A percentile compares a stretch with the other conserved stretches of the same genome.
Evolutionary conservation across 2,888 invertebrate genomes (phyloP).

Genomic region (Venustoraphidia nigricollis): DNA sequence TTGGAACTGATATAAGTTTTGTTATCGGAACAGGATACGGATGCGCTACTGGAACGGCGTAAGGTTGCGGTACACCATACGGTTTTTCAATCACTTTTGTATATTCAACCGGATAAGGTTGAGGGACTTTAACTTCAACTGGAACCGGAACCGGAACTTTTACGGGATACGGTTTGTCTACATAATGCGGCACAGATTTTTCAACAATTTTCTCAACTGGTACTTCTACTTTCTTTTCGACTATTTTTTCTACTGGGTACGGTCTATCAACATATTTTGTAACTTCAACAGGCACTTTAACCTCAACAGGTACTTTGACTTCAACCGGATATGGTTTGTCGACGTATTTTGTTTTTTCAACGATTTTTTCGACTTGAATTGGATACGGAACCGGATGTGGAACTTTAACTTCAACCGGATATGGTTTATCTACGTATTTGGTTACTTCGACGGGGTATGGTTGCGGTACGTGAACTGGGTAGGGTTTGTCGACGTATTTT

Average conservation of each 20-base stretch:
- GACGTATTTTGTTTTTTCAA: conserved; percentile 26
- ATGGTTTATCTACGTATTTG: conserved; percentile 29
- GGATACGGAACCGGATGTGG: conserved; percentile 28
- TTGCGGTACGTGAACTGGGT: conserved; percentile 14
- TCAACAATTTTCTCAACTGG: conserved; percentile 32
- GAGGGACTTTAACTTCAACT: conserved; percentile 11
- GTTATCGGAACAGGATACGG: conserved; percentile 17
- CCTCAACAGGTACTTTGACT: conserved; percentile 9
- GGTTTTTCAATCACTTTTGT: conserved; percentile 13
- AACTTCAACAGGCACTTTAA: conserved; percentile 16
- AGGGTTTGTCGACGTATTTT: conserved; percentile 17
- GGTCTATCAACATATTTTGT: conserved; percentile 30
- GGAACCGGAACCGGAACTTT: conserved; percentile 27
- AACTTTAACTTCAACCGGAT: conserved; percentile 29
- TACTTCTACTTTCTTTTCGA: conserved; percentile 44
- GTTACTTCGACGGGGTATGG: conserved; percentile 33
- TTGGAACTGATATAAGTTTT: conserved; percentile 10
- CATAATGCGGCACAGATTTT: conserved; percentile 27
- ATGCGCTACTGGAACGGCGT: conserved; percentile 16
- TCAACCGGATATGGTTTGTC: conserved; percentile 36
- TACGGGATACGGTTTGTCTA: conserved; percentile 16
- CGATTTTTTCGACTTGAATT: conserved; percentile 33
- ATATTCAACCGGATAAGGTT: conserved; percentile 15
- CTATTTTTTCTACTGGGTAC: conserved; percentile 36
- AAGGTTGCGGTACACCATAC: conserved; percentile 12